Percentiles rank a stretch among this genome's conserved stretches.
These are phyloP conservation scores for Amia ocellicauda DNA, from an alignment of 2,113 vertebrate species.

Conservation along the genomic window DNA sequence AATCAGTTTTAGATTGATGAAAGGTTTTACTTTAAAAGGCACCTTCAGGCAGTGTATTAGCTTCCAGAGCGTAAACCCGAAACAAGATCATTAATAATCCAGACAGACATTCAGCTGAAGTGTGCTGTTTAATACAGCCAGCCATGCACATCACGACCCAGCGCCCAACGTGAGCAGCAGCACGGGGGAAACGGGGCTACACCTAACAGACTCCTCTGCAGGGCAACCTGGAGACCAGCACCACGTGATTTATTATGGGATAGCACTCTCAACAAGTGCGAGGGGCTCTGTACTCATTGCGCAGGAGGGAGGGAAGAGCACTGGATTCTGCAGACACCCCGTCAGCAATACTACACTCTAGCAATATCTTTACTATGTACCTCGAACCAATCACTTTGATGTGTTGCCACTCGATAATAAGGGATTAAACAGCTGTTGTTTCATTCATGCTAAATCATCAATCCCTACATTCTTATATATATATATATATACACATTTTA, in stretches of 20 bases:
- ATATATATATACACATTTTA: no score
- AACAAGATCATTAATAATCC: conserved; percentile 29
- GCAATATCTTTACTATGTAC: no score
- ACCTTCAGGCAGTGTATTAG: conserved; percentile 28
- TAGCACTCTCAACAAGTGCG: not conserved
- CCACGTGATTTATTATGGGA: not conserved
- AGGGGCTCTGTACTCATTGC: no score
- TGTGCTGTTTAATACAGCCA: conserved; percentile 4
- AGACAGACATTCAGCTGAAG: conserved; percentile 8
- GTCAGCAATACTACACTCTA: no score
- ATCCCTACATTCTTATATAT: no score
- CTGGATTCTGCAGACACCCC: no score
- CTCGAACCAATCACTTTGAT: no score
- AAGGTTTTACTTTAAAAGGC: conserved; percentile 21
- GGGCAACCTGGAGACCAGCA: not conserved
- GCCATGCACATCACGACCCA: conserved; percentile 2
- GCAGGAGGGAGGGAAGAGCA: no score
- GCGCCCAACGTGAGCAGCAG: not conserved
- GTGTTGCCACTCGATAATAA: no score
- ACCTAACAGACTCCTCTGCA: not conserved
- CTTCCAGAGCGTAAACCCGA: conserved; percentile 21
- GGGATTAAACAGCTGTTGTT: no score
- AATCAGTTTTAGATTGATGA: conserved; percentile 22
- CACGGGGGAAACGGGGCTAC: not conserved
- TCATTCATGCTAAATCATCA: no score